phyloP scores from a whole-genome alignment of 2,113 vertebrate species.

The Tachysurus fulvidraco region DNA sequence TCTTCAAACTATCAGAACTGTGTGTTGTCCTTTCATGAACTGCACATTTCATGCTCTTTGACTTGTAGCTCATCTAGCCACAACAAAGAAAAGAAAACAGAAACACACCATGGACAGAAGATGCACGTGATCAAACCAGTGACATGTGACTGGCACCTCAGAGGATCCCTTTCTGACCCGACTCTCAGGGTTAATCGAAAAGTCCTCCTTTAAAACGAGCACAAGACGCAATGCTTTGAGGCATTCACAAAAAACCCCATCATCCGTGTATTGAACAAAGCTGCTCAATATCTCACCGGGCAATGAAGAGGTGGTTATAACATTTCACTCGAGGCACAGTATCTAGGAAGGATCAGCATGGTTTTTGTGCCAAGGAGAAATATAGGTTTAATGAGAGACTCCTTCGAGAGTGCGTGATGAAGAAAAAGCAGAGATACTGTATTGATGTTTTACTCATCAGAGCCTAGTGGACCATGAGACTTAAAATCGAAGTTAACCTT shows the following conservation, averaged over 20 bases:
- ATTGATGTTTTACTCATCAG: slow-evolving; percentile 15
- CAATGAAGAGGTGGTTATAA: slow-evolving; percentile 24
- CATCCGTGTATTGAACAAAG: slow-evolving; percentile 36
- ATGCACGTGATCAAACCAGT: slow-evolving; percentile 42
- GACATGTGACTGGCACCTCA: slow-evolving; percentile 42
- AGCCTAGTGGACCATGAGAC: background rate
- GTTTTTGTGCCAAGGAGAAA: slow-evolving; percentile 13
- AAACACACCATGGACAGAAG: slow-evolving; percentile 33
- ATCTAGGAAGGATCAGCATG: background rate
- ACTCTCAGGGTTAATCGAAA: slow-evolving; percentile 54
- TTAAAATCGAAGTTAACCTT: slow-evolving; percentile 16
- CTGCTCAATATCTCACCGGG: slow-evolving; percentile 34
- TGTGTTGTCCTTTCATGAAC: background rate
- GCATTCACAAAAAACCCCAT: slow-evolving; percentile 14
- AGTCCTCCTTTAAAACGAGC: slow-evolving; percentile 37
- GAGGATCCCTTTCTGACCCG: slow-evolving; percentile 43
- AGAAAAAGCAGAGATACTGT: slow-evolving; percentile 3
- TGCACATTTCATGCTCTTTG: slow-evolving; percentile 26
- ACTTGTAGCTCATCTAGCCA: slow-evolving; percentile 15
- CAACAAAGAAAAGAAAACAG: slow-evolving; percentile 30
- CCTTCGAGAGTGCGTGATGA: too few species aligned
- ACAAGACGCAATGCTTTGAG: slow-evolving; percentile 30
- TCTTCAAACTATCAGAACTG: background rate
- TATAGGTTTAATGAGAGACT: slow-evolving; percentile 2
- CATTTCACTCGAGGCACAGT: slow-evolving; percentile 5